These are phyloP conservation scores for Temnothorax longispinosus DNA, from an alignment of 1,140 invertebrate species.

Conservation along the genomic window DNA sequence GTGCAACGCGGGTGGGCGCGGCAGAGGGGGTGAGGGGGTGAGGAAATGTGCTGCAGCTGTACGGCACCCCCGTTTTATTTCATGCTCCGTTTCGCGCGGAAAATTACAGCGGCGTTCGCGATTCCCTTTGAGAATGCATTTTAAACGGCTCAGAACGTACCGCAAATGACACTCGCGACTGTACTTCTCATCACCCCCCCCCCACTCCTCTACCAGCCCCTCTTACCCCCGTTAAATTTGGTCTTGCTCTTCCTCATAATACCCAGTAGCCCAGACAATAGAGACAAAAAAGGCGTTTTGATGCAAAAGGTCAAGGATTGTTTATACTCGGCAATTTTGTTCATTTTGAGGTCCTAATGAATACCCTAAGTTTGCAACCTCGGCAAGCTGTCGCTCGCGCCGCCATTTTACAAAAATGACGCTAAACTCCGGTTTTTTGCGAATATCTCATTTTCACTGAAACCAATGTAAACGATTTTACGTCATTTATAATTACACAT, in stretches of 20 bases:
- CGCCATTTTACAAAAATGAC: too few species aligned
- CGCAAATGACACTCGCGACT: slow-evolving; percentile 55
- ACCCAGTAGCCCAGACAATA: neutral
- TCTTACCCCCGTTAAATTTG: neutral
- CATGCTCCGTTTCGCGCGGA: slow-evolving; percentile 62
- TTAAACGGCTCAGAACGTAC: slow-evolving; percentile 51
- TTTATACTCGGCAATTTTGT: too few species aligned
- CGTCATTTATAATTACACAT: too few species aligned
- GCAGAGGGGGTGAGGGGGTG: neutral
- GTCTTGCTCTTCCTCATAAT: neutral
- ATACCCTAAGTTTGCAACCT: too few species aligned
- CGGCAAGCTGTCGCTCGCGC: too few species aligned
- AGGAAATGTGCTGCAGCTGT: slow-evolving; percentile 16
- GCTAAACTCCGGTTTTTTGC: too few species aligned
- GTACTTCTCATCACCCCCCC: neutral
- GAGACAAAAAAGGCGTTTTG: too few species aligned
- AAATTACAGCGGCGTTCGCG: slow-evolving; percentile 58
- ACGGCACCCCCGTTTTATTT: slow-evolving; percentile 57
- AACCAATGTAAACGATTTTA: too few species aligned
- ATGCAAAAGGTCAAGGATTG: too few species aligned
- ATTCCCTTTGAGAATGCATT: slow-evolving; percentile 63
- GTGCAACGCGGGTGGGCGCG: neutral
- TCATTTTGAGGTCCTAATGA: too few species aligned
- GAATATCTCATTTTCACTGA: too few species aligned
- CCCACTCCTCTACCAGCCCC: too few species aligned